Evolutionary conservation across 2,113 vertebrate species (phyloP).

Genomic region (Saccopteryx bilineata): DNA sequence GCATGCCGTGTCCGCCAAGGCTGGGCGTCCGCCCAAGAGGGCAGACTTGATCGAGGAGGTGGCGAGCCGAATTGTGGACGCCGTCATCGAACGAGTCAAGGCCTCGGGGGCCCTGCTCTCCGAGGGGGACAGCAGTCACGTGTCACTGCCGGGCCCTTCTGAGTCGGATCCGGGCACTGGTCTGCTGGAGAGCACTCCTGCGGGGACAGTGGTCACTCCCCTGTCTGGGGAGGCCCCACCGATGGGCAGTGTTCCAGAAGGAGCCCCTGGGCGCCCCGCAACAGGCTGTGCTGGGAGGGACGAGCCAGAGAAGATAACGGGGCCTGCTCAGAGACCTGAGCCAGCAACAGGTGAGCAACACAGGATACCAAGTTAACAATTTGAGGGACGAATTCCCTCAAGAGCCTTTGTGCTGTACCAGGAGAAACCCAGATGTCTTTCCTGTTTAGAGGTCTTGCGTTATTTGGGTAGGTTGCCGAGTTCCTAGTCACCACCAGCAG

Average conservation of each 20-base stretch:
- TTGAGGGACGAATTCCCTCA: not conserved
- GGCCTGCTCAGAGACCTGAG: not conserved
- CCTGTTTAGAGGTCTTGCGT: not conserved
- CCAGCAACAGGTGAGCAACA: conserved; percentile 84
- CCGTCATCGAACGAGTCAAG: conserved; percentile 79
- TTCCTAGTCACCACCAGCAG: not conserved
- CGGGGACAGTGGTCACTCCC: not conserved
- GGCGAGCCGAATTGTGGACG: conserved; percentile 73
- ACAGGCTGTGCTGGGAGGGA: not conserved
- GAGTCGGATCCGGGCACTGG: not conserved
- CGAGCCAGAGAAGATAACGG: not conserved
- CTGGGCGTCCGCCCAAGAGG: not conserved
- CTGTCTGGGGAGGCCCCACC: conserved; percentile 10
- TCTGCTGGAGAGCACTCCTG: rapidly evolving
- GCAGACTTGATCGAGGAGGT: conserved; percentile 47
- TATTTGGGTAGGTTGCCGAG: not conserved
- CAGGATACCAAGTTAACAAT: not conserved
- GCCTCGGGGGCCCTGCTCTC: conserved; percentile 56
- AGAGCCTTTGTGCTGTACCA: not conserved
- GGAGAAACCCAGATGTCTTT: not conserved
- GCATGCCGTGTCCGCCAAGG: not conserved
- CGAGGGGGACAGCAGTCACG: not conserved
- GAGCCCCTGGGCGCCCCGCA: conserved; percentile 41
- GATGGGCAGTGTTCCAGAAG: not conserved
- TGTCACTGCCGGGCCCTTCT: not conserved